phyloP scores from a whole-genome alignment of 2,113 vertebrate genomes.

The Candoia aspera region DNA sequence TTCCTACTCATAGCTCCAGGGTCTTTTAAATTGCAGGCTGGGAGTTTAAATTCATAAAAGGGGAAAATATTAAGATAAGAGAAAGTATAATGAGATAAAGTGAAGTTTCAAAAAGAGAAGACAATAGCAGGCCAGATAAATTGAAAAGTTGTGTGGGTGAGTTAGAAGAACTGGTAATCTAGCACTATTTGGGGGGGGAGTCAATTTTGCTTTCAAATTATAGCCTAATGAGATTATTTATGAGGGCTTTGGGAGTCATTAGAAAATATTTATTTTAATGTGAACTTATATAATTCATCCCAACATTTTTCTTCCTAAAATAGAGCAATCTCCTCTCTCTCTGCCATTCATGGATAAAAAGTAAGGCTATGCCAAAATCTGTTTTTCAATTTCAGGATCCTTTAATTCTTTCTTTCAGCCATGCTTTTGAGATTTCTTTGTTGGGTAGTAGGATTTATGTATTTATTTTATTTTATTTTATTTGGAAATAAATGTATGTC shows the following conservation, averaged over 20 bases:
- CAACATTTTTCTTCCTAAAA: neutral
- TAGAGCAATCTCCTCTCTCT: neutral
- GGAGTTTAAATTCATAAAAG: neutral
- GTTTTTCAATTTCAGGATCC: too few species aligned
- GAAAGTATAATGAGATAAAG: neutral
- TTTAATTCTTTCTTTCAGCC: too few species aligned
- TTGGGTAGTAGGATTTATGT: too few species aligned
- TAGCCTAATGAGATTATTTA: neutral
- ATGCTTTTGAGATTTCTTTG: too few species aligned
- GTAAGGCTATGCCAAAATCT: too few species aligned
- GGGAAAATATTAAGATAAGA: neutral
- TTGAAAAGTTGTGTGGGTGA: neutral
- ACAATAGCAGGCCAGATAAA: neutral
- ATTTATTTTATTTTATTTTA: neutral
- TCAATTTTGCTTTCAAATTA: neutral
- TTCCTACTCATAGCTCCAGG: neutral
- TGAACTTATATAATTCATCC: neutral
- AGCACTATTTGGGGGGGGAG: neutral
- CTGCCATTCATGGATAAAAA: neutral
- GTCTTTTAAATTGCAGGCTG: neutral
- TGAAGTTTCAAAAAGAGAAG: neutral
- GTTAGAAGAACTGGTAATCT: neutral
- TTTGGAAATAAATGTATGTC: too few species aligned
- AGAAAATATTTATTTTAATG: neutral
- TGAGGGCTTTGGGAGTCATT: neutral